Evolutionary conservation across 2,888 invertebrate genomes (phyloP), one percentile per base, ranked within the genome.

Genomic region (Spicauda simplicius): DNA sequence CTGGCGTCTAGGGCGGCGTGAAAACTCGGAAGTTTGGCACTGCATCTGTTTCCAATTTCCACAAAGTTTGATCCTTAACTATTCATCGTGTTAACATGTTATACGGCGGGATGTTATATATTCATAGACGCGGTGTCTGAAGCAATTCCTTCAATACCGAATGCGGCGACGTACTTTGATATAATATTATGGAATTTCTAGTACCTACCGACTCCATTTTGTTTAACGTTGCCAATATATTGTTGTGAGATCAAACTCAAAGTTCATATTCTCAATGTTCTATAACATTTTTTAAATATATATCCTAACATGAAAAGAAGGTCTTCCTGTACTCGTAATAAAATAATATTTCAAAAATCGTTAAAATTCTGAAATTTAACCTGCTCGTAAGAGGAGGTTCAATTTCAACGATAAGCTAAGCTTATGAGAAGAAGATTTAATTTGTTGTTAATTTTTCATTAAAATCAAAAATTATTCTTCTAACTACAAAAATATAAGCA

Each of bases 11-110:
- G 66, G 25, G 25, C 5, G 68, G 53, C 53, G 57, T 41, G 58
- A 70, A 73, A 76, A 72, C 71, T 69, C 53, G 71, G 69, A 74
- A 77, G 77, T 76, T 76, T 64, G 67, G 69, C 69, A 70, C 70
- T 64, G 68, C 76, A 72, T 71, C 72, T 73, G 73, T 71, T 73
- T 67, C 67, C 64, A 52, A 64, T 64, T 64, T 58, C 64, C 20
- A 20, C 52, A 3, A 64, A 71, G 71, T 71, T 70, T 71, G 72
- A 72, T 69, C 65, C 71, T 69, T 58, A 73, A 73, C 75, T 71
- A 72, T 73, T 72, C 71, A 71, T 59, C 65, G 54, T 59, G 64
- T 63, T 68, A 68, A 73, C 70, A 70, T 69, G 66, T 68, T 70
- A 69, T 71, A 71, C 55, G 52, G 50, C 41, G 66, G 61, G 56